A percentile compares a stretch with the other conserved stretches of the same genome.
phyloP scores from a whole-genome alignment of 2,888 invertebrate species.

The Diarsia rubi region DNA sequence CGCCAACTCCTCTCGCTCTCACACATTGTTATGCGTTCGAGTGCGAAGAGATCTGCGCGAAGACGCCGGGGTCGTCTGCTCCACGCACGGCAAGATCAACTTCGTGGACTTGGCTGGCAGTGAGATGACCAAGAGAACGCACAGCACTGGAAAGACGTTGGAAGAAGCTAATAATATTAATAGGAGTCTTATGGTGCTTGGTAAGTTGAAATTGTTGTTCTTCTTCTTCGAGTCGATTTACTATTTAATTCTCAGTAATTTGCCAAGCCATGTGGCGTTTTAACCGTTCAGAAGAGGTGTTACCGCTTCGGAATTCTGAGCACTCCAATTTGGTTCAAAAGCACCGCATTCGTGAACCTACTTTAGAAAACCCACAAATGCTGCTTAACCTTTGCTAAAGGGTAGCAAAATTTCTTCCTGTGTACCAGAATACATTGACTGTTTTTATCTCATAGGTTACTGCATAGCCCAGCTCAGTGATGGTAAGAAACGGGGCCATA shows the following conservation, averaged over 20 bases:
- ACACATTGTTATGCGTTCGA: conserved; percentile 97
- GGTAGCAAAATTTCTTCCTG: not conserved
- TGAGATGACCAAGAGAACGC: conserved; percentile 98
- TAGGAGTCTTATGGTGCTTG: conserved; percentile 98
- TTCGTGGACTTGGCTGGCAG: conserved; percentile 99
- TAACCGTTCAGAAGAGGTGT: not conserved
- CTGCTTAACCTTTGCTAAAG: not conserved
- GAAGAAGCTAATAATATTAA: conserved; percentile 99
- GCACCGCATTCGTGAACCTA: not conserved
- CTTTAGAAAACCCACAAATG: no score
- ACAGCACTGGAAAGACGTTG: conserved; percentile 96
- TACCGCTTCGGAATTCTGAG: no score
- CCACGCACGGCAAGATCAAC: conserved; percentile 98
- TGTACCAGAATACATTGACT: not conserved
- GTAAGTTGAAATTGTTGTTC: conserved; percentile 84
- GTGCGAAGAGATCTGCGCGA: conserved; percentile 96
- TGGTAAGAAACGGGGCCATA: conserved; percentile 95
- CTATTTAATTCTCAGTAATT: no score
- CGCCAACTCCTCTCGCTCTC: conserved; percentile 97
- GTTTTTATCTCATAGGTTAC: conserved; percentile 92
- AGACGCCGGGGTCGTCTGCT: conserved; percentile 95
- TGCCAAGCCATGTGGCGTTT: not conserved
- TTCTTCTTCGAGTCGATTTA: not conserved
- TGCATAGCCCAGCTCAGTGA: conserved; percentile 98
- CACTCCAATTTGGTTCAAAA: not conserved